phyloP scores from a whole-genome alignment of 2,113 vertebrate genomes.

The Podocnemis expansa region DNA sequence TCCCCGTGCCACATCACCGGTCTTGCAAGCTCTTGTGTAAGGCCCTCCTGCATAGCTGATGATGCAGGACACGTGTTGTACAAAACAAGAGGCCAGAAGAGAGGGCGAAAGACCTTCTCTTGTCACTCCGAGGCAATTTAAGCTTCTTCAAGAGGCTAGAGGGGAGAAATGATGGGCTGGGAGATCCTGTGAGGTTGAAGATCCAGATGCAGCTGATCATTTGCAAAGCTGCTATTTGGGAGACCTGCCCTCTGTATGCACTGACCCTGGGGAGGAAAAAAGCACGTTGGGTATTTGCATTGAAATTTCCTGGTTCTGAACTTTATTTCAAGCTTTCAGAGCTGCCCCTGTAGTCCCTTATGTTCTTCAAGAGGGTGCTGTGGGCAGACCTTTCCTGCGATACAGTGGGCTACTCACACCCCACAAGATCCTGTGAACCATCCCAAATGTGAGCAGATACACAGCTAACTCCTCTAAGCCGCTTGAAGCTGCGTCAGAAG shows the following conservation, averaged over 20 bases:
- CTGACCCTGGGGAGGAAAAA: background rate
- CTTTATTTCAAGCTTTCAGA: background rate
- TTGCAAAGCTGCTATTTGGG: background rate
- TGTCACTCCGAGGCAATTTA: background rate
- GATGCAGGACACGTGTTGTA: background rate
- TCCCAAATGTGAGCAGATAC: background rate
- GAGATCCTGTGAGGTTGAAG: background rate
- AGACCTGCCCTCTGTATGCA: background rate
- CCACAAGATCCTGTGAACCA: background rate
- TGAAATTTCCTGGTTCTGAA: background rate
- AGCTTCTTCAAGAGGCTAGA: background rate
- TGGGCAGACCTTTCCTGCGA: background rate
- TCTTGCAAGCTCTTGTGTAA: background rate
- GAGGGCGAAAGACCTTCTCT: background rate
- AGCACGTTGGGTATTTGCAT: background rate
- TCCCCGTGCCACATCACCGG: background rate
- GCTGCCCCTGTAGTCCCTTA: background rate
- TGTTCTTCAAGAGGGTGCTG: background rate
- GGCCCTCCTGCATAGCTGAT: background rate
- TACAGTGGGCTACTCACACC: background rate
- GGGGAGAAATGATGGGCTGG: background rate
- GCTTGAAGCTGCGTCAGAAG: background rate
- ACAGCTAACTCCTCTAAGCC: background rate
- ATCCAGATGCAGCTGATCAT: background rate
- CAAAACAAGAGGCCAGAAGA: background rate